These are phyloP conservation scores for Myopa testacea DNA, from an alignment of 2,888 invertebrate species.

Conservation along the genomic window DNA sequence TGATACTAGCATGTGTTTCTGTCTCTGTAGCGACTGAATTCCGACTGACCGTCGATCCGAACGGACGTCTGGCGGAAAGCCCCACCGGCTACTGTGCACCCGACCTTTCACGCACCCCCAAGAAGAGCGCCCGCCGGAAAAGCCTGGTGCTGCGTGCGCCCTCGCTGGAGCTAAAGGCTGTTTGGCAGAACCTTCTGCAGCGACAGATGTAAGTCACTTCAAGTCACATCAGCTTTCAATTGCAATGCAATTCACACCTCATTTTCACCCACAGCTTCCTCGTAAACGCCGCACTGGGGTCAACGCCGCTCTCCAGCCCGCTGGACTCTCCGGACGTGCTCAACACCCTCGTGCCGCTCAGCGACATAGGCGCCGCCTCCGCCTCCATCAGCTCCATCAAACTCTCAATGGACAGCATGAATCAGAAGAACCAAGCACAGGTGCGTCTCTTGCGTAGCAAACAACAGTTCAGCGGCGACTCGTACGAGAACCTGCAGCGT, in stretches of 20 bases:
- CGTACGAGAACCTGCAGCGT: conserved; percentile 67
- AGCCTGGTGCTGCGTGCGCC: conserved; percentile 83
- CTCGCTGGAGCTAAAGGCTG: conserved; percentile 85
- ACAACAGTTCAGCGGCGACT: conserved; percentile 57
- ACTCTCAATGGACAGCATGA: conserved; percentile 68
- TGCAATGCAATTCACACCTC: background rate
- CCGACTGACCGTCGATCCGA: conserved; percentile 79
- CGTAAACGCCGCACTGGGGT: conserved; percentile 83
- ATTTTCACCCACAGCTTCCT: conserved; percentile 76
- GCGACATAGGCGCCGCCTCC: conserved; percentile 67
- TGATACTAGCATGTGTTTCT: background rate
- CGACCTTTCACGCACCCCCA: conserved; percentile 73
- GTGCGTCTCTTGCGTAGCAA: conserved; percentile 66
- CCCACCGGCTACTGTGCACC: conserved; percentile 82
- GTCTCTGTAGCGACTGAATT: conserved; percentile 82
- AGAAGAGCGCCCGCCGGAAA: conserved; percentile 75
- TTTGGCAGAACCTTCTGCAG: conserved; percentile 90
- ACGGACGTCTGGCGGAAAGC: conserved; percentile 75
- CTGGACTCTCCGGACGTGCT: conserved; percentile 82
- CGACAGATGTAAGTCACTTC: conserved; percentile 80
- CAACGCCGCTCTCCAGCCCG: conserved; percentile 84
- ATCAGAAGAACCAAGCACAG: conserved; percentile 61
- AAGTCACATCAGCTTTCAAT: background rate
- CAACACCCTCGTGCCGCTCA: conserved; percentile 67
- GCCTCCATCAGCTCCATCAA: conserved; percentile 68